Conservation (phyloP, 2,888 invertebrate genomes). For the Portevinia maculata region DNA sequence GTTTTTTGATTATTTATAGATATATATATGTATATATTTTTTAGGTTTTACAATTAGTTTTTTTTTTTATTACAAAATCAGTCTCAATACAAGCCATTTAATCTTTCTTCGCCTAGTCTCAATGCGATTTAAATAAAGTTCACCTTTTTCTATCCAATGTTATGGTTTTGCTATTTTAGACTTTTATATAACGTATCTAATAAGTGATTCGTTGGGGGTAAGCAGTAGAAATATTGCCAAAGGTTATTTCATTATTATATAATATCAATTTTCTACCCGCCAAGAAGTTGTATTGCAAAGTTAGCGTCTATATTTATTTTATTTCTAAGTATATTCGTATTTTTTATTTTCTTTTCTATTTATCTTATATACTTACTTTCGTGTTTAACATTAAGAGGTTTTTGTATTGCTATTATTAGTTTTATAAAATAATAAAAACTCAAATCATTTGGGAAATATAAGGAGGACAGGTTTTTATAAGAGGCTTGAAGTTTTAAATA, state of each 20-base stretch:
- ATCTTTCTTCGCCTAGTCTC: slow-evolving; percentile 66
- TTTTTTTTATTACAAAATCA: slow-evolving; percentile 78
- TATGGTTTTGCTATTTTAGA: slow-evolving; percentile 7
- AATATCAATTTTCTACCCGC: slow-evolving; percentile 58
- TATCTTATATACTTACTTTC: slow-evolving; percentile 18
- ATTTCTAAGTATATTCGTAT: slow-evolving; percentile 22
- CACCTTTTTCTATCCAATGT: slow-evolving; percentile 16
- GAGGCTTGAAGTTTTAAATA: neutral
- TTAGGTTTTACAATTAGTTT: slow-evolving; percentile 54
- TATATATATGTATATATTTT: slow-evolving; percentile 28
- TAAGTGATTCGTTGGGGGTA: slow-evolving; percentile 63
- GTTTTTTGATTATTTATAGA: slow-evolving; percentile 34
- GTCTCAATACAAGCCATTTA: slow-evolving; percentile 80
- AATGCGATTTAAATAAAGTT: slow-evolving; percentile 33
- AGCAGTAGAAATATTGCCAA: slow-evolving; percentile 66
- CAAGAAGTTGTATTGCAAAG: slow-evolving; percentile 45
- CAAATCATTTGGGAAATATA: slow-evolving; percentile 22
- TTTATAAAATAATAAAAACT: slow-evolving; percentile 16
- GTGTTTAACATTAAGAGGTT: slow-evolving; percentile 28
- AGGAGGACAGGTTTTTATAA: slow-evolving; percentile 40
- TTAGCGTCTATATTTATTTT: slow-evolving; percentile 19
- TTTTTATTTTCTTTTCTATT: slow-evolving; percentile 1
- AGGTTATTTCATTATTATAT: slow-evolving; percentile 35
- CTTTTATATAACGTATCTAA: slow-evolving; percentile 7
- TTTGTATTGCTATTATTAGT: slow-evolving; percentile 36